phyloP scores from a whole-genome alignment of 2,888 invertebrate species.

The Gastrophysa polygoni region DNA sequence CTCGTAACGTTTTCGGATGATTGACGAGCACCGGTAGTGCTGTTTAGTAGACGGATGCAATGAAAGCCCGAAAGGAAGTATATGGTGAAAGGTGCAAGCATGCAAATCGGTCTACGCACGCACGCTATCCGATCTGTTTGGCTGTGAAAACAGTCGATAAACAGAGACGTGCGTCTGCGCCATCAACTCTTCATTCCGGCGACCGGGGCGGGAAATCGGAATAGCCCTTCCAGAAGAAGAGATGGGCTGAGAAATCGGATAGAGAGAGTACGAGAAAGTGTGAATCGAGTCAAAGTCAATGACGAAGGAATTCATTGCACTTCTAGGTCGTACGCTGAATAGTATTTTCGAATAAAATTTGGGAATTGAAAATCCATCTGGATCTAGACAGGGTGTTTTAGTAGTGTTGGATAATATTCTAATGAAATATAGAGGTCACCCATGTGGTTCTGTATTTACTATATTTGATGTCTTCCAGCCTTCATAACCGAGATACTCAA shows the following conservation, averaged over 20 bases:
- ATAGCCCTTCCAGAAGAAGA: not conserved
- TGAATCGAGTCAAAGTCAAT: conserved; percentile 23
- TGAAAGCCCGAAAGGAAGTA: conserved; percentile 37
- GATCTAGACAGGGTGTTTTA: too few species aligned
- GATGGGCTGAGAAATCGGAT: conserved; percentile 6
- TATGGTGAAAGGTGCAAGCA: conserved; percentile 34
- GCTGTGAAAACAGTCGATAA: conserved; percentile 36
- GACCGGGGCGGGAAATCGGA: conserved; percentile 12
- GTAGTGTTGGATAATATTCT: too few species aligned
- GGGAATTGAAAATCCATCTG: too few species aligned
- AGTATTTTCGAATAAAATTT: too few species aligned
- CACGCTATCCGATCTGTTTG: conserved; percentile 12
- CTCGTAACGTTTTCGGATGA: not conserved
- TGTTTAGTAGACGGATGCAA: conserved; percentile 25
- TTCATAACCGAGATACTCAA: too few species aligned
- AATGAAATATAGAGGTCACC: too few species aligned
- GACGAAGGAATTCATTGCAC: too few species aligned
- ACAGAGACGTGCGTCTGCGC: conserved; percentile 40
- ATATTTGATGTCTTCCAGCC: too few species aligned
- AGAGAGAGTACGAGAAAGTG: conserved; percentile 13
- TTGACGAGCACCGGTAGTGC: conserved; percentile 19
- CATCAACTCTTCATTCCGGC: conserved; percentile 12
- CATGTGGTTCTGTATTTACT: too few species aligned
- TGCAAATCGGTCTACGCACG: conserved; percentile 25
- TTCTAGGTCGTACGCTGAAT: too few species aligned